Evolutionary conservation across 2,888 invertebrate genomes (phyloP).

Genomic region (Esperia sulphurella): DNA sequence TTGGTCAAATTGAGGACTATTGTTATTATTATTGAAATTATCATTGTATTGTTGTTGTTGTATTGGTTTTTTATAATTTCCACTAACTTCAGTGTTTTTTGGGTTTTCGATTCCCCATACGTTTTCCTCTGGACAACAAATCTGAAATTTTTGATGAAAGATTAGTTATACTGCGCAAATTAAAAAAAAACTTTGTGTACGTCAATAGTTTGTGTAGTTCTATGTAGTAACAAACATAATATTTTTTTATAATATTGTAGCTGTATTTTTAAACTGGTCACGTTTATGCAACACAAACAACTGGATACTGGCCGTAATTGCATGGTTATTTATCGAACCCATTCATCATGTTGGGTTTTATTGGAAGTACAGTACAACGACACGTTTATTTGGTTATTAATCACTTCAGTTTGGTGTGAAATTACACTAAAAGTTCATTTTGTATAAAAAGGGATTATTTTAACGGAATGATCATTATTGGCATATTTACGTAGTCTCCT

Average conservation of each 20-base stretch:
- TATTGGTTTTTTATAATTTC: conserved; percentile 1
- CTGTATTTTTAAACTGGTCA: not conserved
- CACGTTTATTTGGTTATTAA: conserved; percentile 22
- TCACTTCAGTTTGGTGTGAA: conserved; percentile 12
- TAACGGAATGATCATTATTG: not conserved
- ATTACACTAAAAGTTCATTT: too few relatives aligned
- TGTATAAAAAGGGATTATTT: too few relatives aligned
- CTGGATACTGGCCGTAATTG: not conserved
- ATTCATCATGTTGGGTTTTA: conserved; percentile 18
- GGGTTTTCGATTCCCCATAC: conserved; percentile 27
- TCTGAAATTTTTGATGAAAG: conserved; percentile 22
- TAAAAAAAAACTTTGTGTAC: too few relatives aligned
- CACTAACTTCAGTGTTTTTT: conserved; percentile 1
- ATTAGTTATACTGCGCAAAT: too few relatives aligned
- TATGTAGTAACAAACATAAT: too few relatives aligned
- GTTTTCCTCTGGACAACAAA: conserved; percentile 45
- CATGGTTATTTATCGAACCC: not conserved
- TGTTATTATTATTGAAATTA: not conserved
- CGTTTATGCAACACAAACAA: not conserved
- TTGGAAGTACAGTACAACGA: conserved; percentile 15
- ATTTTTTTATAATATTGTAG: too few relatives aligned
- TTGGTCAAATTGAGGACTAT: not conserved
- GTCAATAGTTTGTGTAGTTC: too few relatives aligned
- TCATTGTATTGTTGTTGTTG: conserved; percentile 4
- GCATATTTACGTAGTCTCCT: conserved; percentile 45